These are phyloP conservation scores for Drosophila kurseongensis DNA, from an alignment of 1,140 invertebrate species.

Conservation along the genomic window DNA sequence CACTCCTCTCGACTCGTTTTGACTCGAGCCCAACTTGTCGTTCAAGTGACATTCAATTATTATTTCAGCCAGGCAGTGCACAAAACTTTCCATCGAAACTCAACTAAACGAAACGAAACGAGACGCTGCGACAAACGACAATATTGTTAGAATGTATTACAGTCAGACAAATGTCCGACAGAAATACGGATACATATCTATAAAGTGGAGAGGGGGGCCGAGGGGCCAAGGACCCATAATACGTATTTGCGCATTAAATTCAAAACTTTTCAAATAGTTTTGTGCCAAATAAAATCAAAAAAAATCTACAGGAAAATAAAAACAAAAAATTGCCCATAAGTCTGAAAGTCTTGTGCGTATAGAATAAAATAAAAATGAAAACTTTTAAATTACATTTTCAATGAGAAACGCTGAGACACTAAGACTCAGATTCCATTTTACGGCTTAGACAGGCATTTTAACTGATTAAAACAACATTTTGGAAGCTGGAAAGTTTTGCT, in stretches of 20 bases:
- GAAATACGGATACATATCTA: slow-evolving; percentile 7
- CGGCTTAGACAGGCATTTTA: slow-evolving; percentile 50
- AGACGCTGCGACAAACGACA: slow-evolving; percentile 60
- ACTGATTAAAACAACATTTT: slow-evolving; percentile 41
- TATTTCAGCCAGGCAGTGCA: slow-evolving; percentile 71
- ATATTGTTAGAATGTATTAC: slow-evolving; percentile 79
- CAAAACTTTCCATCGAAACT: slow-evolving; percentile 65
- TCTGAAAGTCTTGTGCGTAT: slow-evolving; percentile 10
- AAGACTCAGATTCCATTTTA: slow-evolving; percentile 25
- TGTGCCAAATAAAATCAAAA: slow-evolving; percentile 63
- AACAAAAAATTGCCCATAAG: slow-evolving; percentile 30
- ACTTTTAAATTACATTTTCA: slow-evolving; percentile 76
- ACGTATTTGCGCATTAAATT: slow-evolving; percentile 82
- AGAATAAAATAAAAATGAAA: slow-evolving; percentile 69
- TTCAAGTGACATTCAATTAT: slow-evolving; percentile 83
- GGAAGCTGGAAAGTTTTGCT: slow-evolving; percentile 14
- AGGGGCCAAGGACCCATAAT: slow-evolving; percentile 40
- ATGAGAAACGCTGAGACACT: slow-evolving; percentile 32
- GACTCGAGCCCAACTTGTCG: slow-evolving; percentile 61
- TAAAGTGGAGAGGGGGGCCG: neutral
- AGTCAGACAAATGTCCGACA: slow-evolving; percentile 51
- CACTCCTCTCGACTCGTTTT: slow-evolving; percentile 2
- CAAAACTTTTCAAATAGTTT: slow-evolving; percentile 80
- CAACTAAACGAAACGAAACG: slow-evolving; percentile 47
- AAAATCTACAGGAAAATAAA: slow-evolving; percentile 55